These are phyloP conservation scores for Philotrypesis tridentata DNA, from an alignment of 1,140 invertebrate genomes.

Conservation along the genomic window DNA sequence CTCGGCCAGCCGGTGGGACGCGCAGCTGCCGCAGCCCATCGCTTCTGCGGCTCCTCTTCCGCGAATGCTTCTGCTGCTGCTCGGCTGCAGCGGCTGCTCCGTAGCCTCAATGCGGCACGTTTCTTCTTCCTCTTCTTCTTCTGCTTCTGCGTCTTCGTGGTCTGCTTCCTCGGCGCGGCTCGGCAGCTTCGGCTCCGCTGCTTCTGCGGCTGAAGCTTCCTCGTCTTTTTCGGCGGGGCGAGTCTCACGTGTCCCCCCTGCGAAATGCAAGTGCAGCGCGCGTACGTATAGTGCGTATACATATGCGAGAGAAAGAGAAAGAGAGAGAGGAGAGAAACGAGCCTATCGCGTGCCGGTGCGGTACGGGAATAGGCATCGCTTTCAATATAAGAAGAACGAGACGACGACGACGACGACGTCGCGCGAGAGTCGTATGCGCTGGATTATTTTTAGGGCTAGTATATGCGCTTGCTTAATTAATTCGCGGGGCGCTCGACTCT, in stretches of 20 bases:
- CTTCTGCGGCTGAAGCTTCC: background rate
- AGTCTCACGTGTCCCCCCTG: conserved; percentile 28
- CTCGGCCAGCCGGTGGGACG: conserved; percentile 29
- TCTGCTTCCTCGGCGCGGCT: too few species aligned
- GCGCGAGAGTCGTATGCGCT: background rate
- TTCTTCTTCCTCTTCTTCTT: background rate
- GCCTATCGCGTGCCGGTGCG: background rate
- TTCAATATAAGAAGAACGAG: conserved; percentile 7
- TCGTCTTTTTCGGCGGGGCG: background rate
- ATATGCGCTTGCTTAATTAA: background rate
- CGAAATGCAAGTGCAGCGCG: background rate
- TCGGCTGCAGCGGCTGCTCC: too few species aligned
- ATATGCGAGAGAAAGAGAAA: background rate
- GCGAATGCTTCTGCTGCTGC: background rate
- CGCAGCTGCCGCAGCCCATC: conserved; percentile 12
- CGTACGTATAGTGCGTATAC: background rate
- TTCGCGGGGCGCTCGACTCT: background rate
- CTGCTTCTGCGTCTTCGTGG: background rate
- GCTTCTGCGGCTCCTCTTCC: background rate
- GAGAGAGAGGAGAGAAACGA: background rate
- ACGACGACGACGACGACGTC: background rate
- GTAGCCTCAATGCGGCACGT: too few species aligned
- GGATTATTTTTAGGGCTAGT: background rate
- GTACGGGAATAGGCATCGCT: conserved; percentile 13
- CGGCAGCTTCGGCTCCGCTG: background rate